phyloP scores from a whole-genome alignment of 2,888 invertebrate genomes.

The Agrilus mali region DNA sequence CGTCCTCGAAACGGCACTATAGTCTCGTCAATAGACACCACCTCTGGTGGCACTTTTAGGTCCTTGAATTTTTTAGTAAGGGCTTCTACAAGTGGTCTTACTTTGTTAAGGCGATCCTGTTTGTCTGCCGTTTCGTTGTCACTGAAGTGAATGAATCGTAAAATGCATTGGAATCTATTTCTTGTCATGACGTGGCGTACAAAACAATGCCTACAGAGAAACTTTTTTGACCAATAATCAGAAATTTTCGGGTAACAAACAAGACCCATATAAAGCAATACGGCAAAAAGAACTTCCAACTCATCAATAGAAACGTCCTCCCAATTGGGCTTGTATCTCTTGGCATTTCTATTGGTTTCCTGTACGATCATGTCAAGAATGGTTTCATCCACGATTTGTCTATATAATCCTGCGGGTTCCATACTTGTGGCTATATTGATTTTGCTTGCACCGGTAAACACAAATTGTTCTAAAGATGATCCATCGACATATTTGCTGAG shows the following conservation, averaged over 20 bases:
- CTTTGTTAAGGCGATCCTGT: slow-evolving; percentile 5
- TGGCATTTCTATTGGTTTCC: slow-evolving; percentile 1
- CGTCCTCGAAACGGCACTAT: too few relatives aligned
- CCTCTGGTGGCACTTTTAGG: slow-evolving; percentile 3
- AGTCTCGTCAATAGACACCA: too few relatives aligned
- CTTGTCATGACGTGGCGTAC: slow-evolving; percentile 2
- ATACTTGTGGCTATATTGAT: slow-evolving; percentile 1
- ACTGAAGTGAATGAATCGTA: slow-evolving; percentile 1
- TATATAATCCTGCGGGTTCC: neutral
- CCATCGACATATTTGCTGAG: too few relatives aligned
- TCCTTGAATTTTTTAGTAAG: slow-evolving; percentile 4
- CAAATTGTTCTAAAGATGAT: too few relatives aligned
- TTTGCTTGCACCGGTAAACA: neutral
- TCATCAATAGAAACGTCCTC: slow-evolving; percentile 1
- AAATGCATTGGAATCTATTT: slow-evolving; percentile 3
- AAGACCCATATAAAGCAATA: slow-evolving; percentile 2
- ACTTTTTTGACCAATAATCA: slow-evolving; percentile 2
- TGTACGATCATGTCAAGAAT: slow-evolving; percentile 2
- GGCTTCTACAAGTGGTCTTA: slow-evolving; percentile 3
- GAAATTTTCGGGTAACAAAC: slow-evolving; percentile 1
- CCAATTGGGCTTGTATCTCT: slow-evolving; percentile 1
- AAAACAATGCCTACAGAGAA: slow-evolving; percentile 2
- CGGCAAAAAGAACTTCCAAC: slow-evolving; percentile 1
- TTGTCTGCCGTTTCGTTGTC: neutral
- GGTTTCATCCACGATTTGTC: neutral